Evolutionary conservation across 2,113 vertebrate genomes (phyloP).

Genomic region (Xiphophorus hellerii): DNA sequence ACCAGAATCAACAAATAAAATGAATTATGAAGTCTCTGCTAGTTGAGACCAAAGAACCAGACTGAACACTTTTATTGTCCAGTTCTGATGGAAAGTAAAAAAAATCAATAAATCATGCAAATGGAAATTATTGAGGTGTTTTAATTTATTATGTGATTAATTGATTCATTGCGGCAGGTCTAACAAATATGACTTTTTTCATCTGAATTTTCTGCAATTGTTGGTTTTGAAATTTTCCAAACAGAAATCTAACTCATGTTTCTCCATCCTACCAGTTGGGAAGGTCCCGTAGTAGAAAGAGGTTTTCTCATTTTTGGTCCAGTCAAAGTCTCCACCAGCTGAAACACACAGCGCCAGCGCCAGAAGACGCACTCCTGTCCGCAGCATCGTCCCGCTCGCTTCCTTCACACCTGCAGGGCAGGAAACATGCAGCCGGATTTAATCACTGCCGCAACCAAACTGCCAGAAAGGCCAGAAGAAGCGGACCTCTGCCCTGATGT

Average conservation of each 20-base stretch:
- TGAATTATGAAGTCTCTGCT: too few relatives aligned
- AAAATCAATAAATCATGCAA: too few relatives aligned
- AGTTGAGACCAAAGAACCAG: too few relatives aligned
- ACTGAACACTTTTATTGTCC: too few relatives aligned
- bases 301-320: conserved; percentile 81
- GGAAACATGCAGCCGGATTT: background rate
- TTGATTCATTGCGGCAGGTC: too few relatives aligned
- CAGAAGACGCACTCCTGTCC: conserved; percentile 48
- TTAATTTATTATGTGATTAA: too few relatives aligned
- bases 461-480: background rate
- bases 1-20: too few relatives aligned
- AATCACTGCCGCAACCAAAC: background rate
- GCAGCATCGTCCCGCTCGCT: conserved; percentile 47
- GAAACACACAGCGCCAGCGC: conserved; percentile 57
- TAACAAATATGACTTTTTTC: too few relatives aligned
- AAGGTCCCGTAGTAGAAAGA: conserved; percentile 90
- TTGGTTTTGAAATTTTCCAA: too few relatives aligned
- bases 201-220: too few relatives aligned
- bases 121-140: too few relatives aligned
- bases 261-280: conserved; percentile 62
- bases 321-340: conserved; percentile 74
- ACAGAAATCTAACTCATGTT: background rate
- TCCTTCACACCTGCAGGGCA: conserved; percentile 52
- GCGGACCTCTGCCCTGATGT: background rate
- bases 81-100: too few relatives aligned